Conservation (phyloP, 2,888 invertebrate species). For the Calephelis perditalis region DNA sequence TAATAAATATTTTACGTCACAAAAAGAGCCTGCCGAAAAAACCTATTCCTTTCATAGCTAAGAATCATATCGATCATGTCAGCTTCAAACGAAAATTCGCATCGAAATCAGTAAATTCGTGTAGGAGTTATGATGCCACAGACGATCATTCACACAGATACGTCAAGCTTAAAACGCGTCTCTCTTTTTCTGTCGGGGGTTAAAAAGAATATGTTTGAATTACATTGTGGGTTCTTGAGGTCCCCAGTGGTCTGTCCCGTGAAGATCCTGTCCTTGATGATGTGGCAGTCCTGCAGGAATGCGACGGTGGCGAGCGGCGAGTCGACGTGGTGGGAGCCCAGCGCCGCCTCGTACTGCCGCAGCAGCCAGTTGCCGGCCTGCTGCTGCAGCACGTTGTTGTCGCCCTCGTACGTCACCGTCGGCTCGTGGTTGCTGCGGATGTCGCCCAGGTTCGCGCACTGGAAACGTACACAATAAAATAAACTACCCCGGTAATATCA, state of each 20-base stretch:
- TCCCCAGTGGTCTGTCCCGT: slow-evolving; percentile 39
- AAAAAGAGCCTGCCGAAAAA: too few relatives aligned
- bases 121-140: too few relatives aligned
- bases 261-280: slow-evolving; percentile 39
- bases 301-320: slow-evolving; percentile 85
- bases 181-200: too few relatives aligned
- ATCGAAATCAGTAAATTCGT: too few relatives aligned
- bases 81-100: too few relatives aligned
- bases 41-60: too few relatives aligned
- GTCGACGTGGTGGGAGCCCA: slow-evolving; percentile 61
- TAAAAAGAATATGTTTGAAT: slow-evolving; percentile 27
- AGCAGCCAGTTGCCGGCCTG: slow-evolving; percentile 93
- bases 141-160: too few relatives aligned
- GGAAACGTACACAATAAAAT: slow-evolving; percentile 18
- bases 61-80: too few relatives aligned
- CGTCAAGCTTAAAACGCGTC: too few relatives aligned
- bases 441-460: slow-evolving; percentile 90
- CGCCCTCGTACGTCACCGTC: slow-evolving; percentile 94
- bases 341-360: slow-evolving; percentile 79
- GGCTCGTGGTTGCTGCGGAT: slow-evolving; percentile 93
- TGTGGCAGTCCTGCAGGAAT: slow-evolving; percentile 73
- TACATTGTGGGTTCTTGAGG: slow-evolving; percentile 52
- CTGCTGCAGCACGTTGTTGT: slow-evolving; percentile 94
- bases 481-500: too few relatives aligned
- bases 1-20: neutral